Base-by-base conservation (phyloP, 2,888 invertebrate genomes). In the Odontothrips loti region DNA sequence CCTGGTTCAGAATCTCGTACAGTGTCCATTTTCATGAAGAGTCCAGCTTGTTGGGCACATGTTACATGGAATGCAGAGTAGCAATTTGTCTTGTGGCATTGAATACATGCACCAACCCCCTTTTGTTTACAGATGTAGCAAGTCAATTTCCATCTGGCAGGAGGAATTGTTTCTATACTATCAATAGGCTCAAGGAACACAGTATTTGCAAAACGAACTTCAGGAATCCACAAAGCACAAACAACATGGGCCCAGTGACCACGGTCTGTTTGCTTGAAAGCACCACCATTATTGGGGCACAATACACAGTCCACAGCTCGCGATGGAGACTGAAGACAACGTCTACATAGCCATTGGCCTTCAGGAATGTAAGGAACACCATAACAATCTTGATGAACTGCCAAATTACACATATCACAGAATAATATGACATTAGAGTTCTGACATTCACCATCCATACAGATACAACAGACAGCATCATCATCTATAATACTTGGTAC, bases 391-490 rank as follows among this genome's bases (percentile, higher is more conserved):
- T 98, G 99, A 88, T 99, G 99, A 20, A 99, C 99, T 47, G 99
- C 98, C 84, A 99, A 89, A 88, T 99, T 99, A 88, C 99, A 99
- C 97, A 99, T 98, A 89, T 99, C 99, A 89, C 99, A 99, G 89
- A 99, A 99, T 80, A 99, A 90, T 84, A 99, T 99, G 79, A 98
- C 98, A 87, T 99, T 99, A 80, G 96, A 96, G 88, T 99, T 99
- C 88, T 98, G 96, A 87, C 98, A 99, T 87, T 99, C 99, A 1
- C 98, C 99, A 85, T 99, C 99, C 93, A 96, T 95, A 87, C 99
- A 99, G 84, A 99, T 98, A 86, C 97, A 98, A 87, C 99, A 99
- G 0, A 99, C 98, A 0, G 99, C 99, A 88, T 99, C 98, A 86
- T 98, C 98, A 85, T 98, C 98, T 10, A 96, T 95, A 0, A 96